Base-by-base conservation (phyloP, 2,113 vertebrate genomes). In the Brachyistius frenatus region DNA sequence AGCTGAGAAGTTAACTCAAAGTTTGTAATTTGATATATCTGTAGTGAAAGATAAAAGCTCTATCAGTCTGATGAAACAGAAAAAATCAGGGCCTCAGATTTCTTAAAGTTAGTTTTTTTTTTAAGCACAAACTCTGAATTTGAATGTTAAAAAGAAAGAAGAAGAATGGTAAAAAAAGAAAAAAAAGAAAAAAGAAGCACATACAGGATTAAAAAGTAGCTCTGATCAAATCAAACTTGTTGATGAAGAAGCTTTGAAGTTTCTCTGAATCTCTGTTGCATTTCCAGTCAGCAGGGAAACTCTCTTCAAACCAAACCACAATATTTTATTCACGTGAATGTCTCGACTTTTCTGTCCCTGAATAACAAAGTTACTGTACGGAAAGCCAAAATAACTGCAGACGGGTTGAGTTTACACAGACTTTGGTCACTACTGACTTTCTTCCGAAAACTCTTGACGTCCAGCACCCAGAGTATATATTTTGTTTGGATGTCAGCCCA, bases 191-290 rank as follows among this genome's bases (percentile, higher is more conserved):
- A 23, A 23, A 23, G 23, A 63, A 64, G 60, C 36, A 46, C 70
- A 54, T 13, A 10, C 49, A 56, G 5, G 62, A 54, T 30, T 58
- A 53, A 75, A 66, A 37, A 79, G 37, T 11, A 60, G 3, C 23
- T 15, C 7, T 5, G 69, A 55, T 77, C 55, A 62, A 74, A 55
- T 77, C 55, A 62, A 33, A 61, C 8, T 41, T 16, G 35, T 66
- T 50, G 8, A 31, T 30, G 33, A 69, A 4, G 47, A 55, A 63
- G 13, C 15, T 61, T 9, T 54, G 5, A 61, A 68, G 54, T 9
- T 13, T 5, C 31, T 46, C 15, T 15, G 14, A 67, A 35, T 46
- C 30, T 9, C n/a, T 30, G 37, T 14, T 4, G 16, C 16, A n/a
- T 41, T 66, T 66, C 7, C 23, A 66, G 46, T 11, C 47, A 66